Conservation (phyloP, 2,888 invertebrate species). For the Baccha elongata region DNA sequence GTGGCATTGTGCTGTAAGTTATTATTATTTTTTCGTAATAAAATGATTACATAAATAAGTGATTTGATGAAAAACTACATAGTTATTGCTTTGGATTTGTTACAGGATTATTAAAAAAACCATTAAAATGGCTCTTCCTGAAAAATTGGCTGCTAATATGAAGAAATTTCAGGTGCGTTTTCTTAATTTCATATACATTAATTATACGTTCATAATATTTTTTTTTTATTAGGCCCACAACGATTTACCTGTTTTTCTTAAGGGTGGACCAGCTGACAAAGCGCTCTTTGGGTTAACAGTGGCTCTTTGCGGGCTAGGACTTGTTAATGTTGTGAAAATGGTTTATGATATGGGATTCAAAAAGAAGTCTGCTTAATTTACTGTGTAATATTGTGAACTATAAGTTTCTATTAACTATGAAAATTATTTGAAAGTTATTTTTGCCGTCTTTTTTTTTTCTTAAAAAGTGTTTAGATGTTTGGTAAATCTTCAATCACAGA, state of each 20-base stretch:
- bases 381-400: not conserved
- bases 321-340: constrained; percentile 78
- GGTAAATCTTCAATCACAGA: no score
- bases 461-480: no score
- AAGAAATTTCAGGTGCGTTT: constrained; percentile 80
- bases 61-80: not conserved
- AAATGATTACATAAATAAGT: constrained; percentile 58
- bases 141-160: constrained; percentile 79
- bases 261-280: constrained; percentile 81
- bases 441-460: not conserved
- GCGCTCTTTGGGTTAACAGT: constrained; percentile 80
- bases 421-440: not conserved
- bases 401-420: constrained; percentile 7
- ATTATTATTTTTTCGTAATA: not conserved
- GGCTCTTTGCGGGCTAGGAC: constrained; percentile 80
- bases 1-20: constrained; percentile 38
- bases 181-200: not conserved
- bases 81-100: not conserved
- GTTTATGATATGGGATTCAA: constrained; percentile 80
- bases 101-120: constrained; percentile 77
- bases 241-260: constrained; percentile 80
- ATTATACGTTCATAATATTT: constrained; percentile 27
- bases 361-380: constrained; percentile 76
- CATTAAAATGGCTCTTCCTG: constrained; percentile 80
- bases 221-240: constrained; percentile 78